Evolutionary conservation across 2,113 vertebrate species (phyloP).

Genomic region (Platichthys stellatus): DNA sequence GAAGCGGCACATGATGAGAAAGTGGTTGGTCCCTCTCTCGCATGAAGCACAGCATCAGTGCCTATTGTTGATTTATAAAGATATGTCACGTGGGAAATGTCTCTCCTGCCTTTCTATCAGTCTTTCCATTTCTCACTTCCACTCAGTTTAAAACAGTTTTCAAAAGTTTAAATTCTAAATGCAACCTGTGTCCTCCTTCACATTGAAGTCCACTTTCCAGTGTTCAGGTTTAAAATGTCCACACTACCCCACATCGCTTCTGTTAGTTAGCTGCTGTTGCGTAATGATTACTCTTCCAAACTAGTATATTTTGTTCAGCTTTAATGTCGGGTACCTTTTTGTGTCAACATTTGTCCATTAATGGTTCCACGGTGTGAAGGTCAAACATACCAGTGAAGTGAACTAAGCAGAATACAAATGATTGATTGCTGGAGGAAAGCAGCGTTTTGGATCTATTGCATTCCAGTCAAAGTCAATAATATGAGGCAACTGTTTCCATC

Average conservation of each 20-base stretch:
- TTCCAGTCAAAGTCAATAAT: constrained; percentile 3
- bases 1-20: constrained; percentile 55
- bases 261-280: not conserved
- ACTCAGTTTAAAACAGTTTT: too few species aligned
- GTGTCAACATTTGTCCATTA: not conserved
- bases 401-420: not conserved
- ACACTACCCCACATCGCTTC: not conserved
- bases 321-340: not conserved
- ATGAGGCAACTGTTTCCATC: not conserved
- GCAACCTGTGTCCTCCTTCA: not conserved
- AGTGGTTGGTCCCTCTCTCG: constrained; percentile 33
- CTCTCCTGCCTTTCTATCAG: not conserved
- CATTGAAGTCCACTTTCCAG: not conserved
- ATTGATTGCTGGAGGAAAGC: not conserved
- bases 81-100: constrained; percentile 23
- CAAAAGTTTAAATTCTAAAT: not conserved
- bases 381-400: not conserved
- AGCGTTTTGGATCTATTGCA: not conserved
- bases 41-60: constrained; percentile 43
- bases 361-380: not conserved
- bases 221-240: not conserved
- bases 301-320: not conserved
- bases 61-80: constrained; percentile 42
- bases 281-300: not conserved
- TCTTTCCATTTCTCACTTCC: not conserved